phyloP scores from a whole-genome alignment of 2,888 invertebrate genomes.

The Andrena chrysosceles region DNA sequence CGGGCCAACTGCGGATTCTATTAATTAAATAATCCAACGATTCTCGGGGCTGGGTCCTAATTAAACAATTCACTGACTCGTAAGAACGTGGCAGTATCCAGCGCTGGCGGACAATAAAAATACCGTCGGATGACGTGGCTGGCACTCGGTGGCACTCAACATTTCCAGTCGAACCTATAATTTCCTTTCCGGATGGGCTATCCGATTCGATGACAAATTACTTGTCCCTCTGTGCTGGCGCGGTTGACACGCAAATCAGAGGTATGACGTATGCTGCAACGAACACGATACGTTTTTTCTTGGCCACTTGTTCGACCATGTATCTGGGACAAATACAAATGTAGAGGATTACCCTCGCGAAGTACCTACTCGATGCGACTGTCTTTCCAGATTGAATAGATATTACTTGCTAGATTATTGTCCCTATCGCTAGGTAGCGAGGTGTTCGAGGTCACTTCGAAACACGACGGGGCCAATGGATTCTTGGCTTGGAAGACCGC shows the following conservation, averaged over 20 bases:
- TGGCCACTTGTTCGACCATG: constrained; percentile 31
- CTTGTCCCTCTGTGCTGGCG: constrained; percentile 9
- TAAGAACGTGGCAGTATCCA: constrained; percentile 3
- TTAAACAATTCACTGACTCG: constrained; percentile 19
- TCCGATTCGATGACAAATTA: constrained; percentile 46
- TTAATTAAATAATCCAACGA: constrained; percentile 26
- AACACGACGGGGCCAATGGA: not conserved
- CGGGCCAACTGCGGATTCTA: constrained; percentile 18
- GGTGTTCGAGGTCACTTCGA: no score
- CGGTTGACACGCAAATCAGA: constrained; percentile 41
- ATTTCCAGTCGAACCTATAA: constrained; percentile 24
- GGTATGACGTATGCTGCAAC: constrained; percentile 8
- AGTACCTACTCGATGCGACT: not conserved
- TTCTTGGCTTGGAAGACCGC: not conserved
- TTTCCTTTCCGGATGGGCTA: constrained; percentile 35
- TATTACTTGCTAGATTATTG: not conserved
- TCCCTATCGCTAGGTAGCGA: no score
- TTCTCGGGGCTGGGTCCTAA: not conserved
- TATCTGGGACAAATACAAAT: constrained; percentile 1
- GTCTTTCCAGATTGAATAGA: not conserved
- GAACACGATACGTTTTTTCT: constrained; percentile 35
- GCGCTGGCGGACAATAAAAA: constrained; percentile 14
- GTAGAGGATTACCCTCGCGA: not conserved
- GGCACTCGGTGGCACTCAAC: constrained; percentile 4
- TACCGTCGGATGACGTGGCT: constrained; percentile 4